phyloP scores from a whole-genome alignment of 2,113 vertebrate species.

The Melanerpes formicivorus region DNA sequence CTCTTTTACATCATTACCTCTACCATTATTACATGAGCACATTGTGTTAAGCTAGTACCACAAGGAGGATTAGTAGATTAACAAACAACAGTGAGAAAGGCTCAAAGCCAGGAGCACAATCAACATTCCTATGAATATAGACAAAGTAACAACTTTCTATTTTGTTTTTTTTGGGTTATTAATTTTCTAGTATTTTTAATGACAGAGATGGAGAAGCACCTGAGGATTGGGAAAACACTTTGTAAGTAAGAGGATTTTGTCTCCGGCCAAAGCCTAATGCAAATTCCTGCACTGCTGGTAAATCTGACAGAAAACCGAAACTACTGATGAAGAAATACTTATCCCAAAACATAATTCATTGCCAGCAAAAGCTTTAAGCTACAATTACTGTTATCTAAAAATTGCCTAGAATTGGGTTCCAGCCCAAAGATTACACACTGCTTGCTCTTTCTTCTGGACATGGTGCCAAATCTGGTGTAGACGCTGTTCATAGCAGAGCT shows the following conservation, averaged over 20 bases:
- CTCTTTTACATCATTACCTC: background rate
- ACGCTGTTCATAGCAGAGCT: background rate
- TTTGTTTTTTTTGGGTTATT: background rate
- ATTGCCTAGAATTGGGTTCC: background rate
- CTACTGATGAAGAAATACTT: background rate
- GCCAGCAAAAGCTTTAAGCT: background rate
- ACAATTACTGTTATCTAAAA: background rate
- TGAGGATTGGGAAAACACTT: background rate
- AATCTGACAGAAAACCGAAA: background rate
- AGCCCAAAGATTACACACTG: background rate
- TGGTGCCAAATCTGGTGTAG: background rate
- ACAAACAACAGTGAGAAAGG: background rate
- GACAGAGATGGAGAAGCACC: background rate
- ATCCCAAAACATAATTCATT: background rate
- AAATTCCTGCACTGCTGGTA: background rate
- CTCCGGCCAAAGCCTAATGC: background rate
- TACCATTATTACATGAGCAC: background rate
- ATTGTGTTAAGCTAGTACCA: background rate
- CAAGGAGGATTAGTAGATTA: background rate
- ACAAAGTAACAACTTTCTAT: background rate
- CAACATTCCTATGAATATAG: background rate
- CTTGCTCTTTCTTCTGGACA: background rate
- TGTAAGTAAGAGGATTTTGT: background rate
- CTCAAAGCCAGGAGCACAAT: background rate
- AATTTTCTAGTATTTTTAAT: background rate